Evolutionary conservation across 2,797 vertebrate species (phyloP), one percentile per base, ranked within the genome.

Genomic region (Hozukius guyotensis): DNA sequence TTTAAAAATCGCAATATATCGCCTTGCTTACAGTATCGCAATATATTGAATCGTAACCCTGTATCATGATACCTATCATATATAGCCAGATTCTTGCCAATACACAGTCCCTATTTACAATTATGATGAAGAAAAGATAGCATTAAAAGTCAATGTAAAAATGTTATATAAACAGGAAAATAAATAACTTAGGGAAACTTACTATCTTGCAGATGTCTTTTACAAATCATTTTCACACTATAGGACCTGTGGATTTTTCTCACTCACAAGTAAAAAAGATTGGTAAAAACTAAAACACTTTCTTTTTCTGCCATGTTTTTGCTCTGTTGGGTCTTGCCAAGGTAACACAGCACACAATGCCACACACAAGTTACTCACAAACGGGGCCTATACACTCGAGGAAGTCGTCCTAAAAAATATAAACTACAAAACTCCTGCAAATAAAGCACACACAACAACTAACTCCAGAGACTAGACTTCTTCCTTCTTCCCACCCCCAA

Each of bases 391-490:
- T 42, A 42, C 38, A 69, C 62, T 90, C 84, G 86, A 91, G 83
- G 90, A 94, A 94, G 89, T 88, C 81, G 74, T 87, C 80, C 87
- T 78, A 87, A 93, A 91, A 93, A 91, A 92, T 52, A 85, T 18
- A 83, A 75, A 86, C 72, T 13, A 38, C 52, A 22, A 87, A 67
- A 78, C 61, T 78, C 75, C 57, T 74, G 80, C 87, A 90, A 92
- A 42, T 42, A 87, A 88, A 88, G 88, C 88, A 0, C 42, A 82
- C 86, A 82, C 81, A 89, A 80, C 83, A 77, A 81, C 85, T 82
- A 77, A 81, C 85, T 82, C 81, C 78, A 29, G 22, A 84, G 81
- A 85, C 81, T 61, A 79, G 52, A 81, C 84, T 80, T 42, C 38
- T 42, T 16, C 38, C 38, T 42, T 42, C 38, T 42, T 42, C 80